Evolutionary conservation across 2,797 vertebrate genomes (phyloP).

Genomic region (Simalia tracyae): DNA sequence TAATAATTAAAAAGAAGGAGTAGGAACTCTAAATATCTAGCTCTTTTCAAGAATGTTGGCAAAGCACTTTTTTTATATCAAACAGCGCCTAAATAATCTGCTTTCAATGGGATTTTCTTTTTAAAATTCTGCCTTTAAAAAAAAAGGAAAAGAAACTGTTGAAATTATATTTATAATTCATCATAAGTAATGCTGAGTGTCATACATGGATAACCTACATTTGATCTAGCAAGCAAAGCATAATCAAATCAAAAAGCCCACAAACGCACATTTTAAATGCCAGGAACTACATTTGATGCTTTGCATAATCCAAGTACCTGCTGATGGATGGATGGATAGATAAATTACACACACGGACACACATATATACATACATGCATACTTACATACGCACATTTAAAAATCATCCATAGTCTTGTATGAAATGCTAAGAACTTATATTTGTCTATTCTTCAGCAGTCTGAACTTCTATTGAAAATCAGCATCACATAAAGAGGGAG

Average conservation of each 20-base stretch:
- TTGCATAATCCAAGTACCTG: not conserved
- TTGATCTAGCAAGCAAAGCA: slow-evolving; percentile 36
- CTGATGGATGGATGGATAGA: not conserved
- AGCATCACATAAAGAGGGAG: not conserved
- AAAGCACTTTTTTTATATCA: slow-evolving; percentile 33
- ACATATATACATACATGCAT: not conserved
- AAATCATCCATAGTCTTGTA: slow-evolving; percentile 2
- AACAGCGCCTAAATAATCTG: too few species aligned
- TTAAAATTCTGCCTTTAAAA: slow-evolving; percentile 36
- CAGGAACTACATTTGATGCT: not conserved
- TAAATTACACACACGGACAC: not conserved
- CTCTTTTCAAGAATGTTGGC: slow-evolving; percentile 32
- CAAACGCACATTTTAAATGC: slow-evolving; percentile 33
- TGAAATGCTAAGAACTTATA: slow-evolving; percentile 27
- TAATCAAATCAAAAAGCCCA: not conserved
- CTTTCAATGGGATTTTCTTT: slow-evolving; percentile 44
- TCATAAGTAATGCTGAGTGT: slow-evolving; percentile 67
- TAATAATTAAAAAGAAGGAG: not conserved
- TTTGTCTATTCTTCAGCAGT: slow-evolving; percentile 26
- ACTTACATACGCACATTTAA: not conserved
- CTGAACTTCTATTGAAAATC: slow-evolving; percentile 2
- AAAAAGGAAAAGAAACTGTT: slow-evolving; percentile 41
- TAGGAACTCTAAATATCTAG: not conserved
- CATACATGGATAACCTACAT: slow-evolving; percentile 56
- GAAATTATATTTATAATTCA: slow-evolving; percentile 72